phyloP scores from a whole-genome alignment of 2,113 vertebrate genomes.

The Puffinus mauretanicus region DNA sequence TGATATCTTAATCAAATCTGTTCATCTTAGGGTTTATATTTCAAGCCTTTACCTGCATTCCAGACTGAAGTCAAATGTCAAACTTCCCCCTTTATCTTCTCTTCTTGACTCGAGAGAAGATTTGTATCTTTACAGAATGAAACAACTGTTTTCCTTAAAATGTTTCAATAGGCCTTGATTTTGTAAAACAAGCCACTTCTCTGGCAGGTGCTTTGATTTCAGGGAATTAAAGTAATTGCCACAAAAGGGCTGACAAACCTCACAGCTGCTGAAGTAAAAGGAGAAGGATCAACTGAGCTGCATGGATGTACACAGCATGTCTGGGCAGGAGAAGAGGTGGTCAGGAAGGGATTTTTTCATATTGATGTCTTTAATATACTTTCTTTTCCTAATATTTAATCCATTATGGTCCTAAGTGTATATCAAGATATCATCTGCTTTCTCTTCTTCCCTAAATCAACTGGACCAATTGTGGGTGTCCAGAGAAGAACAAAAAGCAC shows the following conservation, averaged over 20 bases:
- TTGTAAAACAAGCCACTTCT: conserved; percentile 52
- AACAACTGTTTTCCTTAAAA: conserved; percentile 54
- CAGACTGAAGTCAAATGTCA: conserved; percentile 47
- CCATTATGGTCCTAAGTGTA: neutral
- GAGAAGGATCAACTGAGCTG: neutral
- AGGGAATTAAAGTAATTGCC: conserved; percentile 33
- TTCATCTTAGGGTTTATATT: conserved; percentile 54
- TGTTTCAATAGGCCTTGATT: conserved; percentile 46
- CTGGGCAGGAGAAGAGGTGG: neutral
- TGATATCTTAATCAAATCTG: conserved; percentile 39
- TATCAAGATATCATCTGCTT: neutral
- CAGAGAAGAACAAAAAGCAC: neutral
- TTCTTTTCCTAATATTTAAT: neutral
- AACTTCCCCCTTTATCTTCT: conserved; percentile 20
- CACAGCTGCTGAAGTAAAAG: neutral
- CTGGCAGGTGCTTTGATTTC: conserved; percentile 54
- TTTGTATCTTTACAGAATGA: conserved; percentile 58
- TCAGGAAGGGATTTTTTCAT: neutral
- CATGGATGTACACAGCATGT: neutral
- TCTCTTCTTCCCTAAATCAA: neutral
- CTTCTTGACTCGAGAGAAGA: conserved; percentile 11
- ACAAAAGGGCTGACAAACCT: conserved; percentile 30
- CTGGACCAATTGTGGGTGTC: neutral
- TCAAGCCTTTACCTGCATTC: conserved; percentile 57
- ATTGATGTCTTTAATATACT: neutral